phyloP scores from a whole-genome alignment of 2,888 invertebrate genomes.

The Apamea anceps region DNA sequence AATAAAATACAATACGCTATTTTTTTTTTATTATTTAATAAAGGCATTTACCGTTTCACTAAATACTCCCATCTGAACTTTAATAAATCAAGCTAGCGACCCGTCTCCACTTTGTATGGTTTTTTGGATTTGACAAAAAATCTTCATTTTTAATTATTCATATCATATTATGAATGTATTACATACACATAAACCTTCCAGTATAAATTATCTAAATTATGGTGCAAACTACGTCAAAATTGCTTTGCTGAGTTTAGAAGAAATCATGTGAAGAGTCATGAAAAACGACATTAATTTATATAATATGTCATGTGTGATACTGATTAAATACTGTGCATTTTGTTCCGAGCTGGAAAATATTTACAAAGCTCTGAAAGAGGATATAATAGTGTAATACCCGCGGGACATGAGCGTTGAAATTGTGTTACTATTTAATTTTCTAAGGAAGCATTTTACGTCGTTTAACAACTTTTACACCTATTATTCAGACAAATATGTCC shows the following conservation, averaged over 20 bases:
- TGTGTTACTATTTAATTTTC: neutral
- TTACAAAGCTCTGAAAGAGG: slow-evolving; percentile 1
- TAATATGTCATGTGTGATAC: neutral
- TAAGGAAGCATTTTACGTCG: neutral
- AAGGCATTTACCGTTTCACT: neutral
- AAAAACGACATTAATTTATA: too few species aligned
- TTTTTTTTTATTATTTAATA: neutral
- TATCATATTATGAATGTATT: too few species aligned
- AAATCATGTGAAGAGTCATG: too few species aligned
- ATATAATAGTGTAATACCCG: slow-evolving; percentile 8
- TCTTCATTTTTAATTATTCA: neutral
- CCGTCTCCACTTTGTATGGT: neutral
- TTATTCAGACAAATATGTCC: neutral
- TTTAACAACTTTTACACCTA: neutral
- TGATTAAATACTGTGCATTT: neutral
- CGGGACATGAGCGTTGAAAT: neutral
- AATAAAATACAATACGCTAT: slow-evolving; percentile 27
- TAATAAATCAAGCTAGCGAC: neutral
- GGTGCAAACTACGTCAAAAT: neutral
- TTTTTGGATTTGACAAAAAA: neutral
- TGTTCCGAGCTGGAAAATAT: neutral
- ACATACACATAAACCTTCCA: neutral
- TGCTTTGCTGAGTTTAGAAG: neutral
- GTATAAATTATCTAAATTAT: neutral
- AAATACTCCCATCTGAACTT: neutral